Percentiles rank a stretch among this genome's conserved stretches.
Conservation (phyloP, 1,140 invertebrate species). For the Cotesia chilonis region DNA sequence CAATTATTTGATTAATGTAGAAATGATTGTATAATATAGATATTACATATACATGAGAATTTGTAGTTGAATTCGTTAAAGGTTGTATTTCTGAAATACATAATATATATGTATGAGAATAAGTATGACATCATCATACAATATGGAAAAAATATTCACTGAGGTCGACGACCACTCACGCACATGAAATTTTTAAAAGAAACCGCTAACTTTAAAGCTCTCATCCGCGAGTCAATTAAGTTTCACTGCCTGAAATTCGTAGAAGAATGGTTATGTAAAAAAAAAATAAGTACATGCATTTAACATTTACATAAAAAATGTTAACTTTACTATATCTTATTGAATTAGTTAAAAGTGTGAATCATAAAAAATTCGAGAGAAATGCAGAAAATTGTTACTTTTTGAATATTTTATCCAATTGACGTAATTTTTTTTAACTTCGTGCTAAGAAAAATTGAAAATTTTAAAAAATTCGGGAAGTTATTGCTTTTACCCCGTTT, state of each 20-base stretch:
- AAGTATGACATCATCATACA: slow-evolving; percentile 20
- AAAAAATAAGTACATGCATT: no score
- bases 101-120: not conserved
- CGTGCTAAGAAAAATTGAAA: no score
- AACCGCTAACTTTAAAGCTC: slow-evolving; percentile 34
- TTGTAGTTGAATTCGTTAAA: no score
- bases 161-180: slow-evolving; percentile 33
- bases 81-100: no score
- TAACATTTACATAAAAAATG: not conserved
- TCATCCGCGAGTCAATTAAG: slow-evolving; percentile 48
- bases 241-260: slow-evolving; percentile 47
- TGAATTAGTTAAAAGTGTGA: no score
- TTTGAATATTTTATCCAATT: no score
- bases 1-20: not conserved
- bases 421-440: no score
- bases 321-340: slow-evolving; percentile 16
- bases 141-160: slow-evolving; percentile 16
- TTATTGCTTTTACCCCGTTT: no score
- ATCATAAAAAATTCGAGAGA: no score
- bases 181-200: slow-evolving; percentile 31
- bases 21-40: slow-evolving; percentile 1
- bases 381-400: no score
- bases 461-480: no score
- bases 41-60: no score
- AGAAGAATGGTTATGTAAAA: slow-evolving; percentile 42